Conservation (phyloP, 2,113 vertebrate species). For the Poeciliopsis turrubarensis region DNA sequence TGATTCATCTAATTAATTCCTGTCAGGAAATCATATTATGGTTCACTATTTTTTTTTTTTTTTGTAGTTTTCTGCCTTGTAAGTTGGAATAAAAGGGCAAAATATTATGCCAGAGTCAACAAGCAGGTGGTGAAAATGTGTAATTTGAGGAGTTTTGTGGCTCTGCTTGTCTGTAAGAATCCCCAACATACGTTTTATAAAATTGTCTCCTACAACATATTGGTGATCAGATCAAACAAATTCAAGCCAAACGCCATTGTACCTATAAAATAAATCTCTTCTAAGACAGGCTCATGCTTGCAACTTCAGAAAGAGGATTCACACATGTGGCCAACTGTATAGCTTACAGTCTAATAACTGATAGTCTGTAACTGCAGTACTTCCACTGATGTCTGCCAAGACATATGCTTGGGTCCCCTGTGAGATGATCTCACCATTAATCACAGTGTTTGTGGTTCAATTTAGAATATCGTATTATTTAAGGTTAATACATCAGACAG, state of each 20-base stretch:
- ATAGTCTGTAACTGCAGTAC: conserved; percentile 22
- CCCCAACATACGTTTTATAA: no score
- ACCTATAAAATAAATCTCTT: neutral
- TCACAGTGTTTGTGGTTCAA: conserved; percentile 48
- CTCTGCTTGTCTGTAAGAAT: neutral
- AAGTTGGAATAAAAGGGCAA: neutral
- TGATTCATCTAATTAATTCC: neutral
- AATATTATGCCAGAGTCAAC: neutral
- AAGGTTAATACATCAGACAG: conserved; percentile 27
- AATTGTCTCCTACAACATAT: neutral
- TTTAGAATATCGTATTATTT: conserved; percentile 35
- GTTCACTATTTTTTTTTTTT: neutral
- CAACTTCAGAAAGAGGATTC: conserved; percentile 14
- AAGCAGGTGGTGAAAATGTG: neutral
- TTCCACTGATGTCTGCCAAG: conserved; percentile 12
- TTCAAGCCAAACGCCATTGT: neutral
- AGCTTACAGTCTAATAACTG: conserved; percentile 40
- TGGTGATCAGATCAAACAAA: neutral
- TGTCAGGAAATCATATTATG: neutral
- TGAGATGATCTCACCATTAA: conserved; percentile 46
- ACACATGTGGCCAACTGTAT: conserved; percentile 5
- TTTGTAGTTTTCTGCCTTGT: neutral
- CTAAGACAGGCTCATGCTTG: neutral
- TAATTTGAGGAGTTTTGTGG: neutral
- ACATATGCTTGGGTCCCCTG: conserved; percentile 1